phyloP scores from a whole-genome alignment of 1,140 invertebrate species.

The Drosophila auraria region DNA sequence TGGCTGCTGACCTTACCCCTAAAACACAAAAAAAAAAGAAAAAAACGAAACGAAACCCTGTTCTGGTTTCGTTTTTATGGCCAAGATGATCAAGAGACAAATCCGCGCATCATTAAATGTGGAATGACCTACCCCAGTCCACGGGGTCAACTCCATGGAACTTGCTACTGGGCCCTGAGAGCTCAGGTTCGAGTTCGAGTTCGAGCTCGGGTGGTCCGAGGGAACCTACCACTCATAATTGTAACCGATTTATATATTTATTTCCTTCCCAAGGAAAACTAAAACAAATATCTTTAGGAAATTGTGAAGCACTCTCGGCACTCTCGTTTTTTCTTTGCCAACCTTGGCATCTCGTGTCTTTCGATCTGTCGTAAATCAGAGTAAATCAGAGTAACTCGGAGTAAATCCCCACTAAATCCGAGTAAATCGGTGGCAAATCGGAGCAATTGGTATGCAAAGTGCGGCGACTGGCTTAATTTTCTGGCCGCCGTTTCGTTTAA shows the following conservation, averaged over 20 bases:
- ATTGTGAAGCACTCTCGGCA: no score
- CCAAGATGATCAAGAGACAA: conserved; percentile 58
- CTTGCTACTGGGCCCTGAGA: conserved; percentile 17
- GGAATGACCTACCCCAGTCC: conserved; percentile 44
- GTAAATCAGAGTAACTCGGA: neutral
- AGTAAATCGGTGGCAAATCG: conserved; percentile 40
- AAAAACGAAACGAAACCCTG: neutral
- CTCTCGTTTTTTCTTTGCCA: conserved; percentile 20
- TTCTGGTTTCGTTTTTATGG: conserved; percentile 40
- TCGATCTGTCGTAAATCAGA: neutral
- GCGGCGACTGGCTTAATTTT: conserved; percentile 73
- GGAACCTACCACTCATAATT: neutral
- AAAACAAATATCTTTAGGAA: no score
- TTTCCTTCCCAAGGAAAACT: no score
- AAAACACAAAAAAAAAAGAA: neutral
- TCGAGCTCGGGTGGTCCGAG: conserved; percentile 8
- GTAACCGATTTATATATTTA: neutral
- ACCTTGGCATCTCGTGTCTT: conserved; percentile 15
- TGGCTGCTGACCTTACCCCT: conserved; percentile 34
- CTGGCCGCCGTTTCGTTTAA: conserved; percentile 76
- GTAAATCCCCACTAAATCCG: neutral
- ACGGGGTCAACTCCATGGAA: conserved; percentile 23
- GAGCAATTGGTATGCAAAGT: conserved; percentile 79
- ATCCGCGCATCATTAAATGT: conserved; percentile 63
- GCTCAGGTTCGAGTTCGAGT: neutral